These are phyloP conservation scores for Diaprepes abbreviatus DNA, from an alignment of 2,888 invertebrate genomes.

Conservation along the genomic window DNA sequence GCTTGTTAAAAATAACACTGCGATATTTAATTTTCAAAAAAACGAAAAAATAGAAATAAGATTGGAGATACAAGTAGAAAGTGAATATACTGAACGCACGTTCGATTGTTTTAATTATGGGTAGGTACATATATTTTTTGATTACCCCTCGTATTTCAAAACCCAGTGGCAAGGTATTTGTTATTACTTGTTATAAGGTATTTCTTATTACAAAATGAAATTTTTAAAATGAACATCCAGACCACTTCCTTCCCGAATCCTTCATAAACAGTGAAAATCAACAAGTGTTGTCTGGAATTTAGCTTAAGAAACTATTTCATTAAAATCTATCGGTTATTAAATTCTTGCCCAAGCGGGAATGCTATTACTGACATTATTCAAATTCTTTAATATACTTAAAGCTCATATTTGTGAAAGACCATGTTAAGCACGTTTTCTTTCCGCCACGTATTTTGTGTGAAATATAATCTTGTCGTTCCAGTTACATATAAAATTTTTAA, in stretches of 20 bases:
- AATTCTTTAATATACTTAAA: conserved; percentile 43
- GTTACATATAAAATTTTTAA: too few species aligned
- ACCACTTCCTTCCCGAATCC: neutral
- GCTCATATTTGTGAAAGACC: conserved; percentile 27
- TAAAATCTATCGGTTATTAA: conserved; percentile 46
- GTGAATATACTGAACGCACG: too few species aligned
- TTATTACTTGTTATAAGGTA: too few species aligned
- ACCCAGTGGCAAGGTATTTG: too few species aligned
- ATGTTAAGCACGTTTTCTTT: conserved; percentile 22
- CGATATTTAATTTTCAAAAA: too few species aligned
- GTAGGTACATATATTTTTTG: too few species aligned
- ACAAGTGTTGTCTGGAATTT: conserved; percentile 35
- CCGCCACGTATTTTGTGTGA: conserved; percentile 15
- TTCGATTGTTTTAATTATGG: too few species aligned
- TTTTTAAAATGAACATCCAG: neutral
- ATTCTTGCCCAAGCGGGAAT: conserved; percentile 36
- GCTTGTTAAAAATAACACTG: too few species aligned
- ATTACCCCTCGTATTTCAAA: too few species aligned
- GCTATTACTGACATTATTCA: conserved; percentile 40
- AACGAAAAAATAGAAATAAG: too few species aligned
- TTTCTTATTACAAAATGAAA: too few species aligned
- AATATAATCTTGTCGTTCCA: neutral
- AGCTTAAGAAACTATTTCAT: conserved; percentile 46
- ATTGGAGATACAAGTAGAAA: too few species aligned
- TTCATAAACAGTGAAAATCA: conserved; percentile 24